These are phyloP conservation scores for Probaryconus sp. DNA, from an alignment of 1,140 invertebrate species.

Conservation along the genomic window DNA sequence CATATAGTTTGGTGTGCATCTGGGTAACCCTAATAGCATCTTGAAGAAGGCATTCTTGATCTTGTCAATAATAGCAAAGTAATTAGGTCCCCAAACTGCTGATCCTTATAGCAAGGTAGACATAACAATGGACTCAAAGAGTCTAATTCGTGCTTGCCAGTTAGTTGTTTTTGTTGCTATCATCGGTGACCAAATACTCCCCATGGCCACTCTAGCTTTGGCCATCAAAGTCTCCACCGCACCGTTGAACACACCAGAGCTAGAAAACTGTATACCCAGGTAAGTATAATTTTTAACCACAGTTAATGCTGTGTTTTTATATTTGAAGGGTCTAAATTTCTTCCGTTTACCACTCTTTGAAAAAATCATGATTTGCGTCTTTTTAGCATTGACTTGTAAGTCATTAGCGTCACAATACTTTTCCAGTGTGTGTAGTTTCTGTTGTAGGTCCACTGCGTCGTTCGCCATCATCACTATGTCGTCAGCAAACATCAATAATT, in stretches of 20 bases:
- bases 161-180: constrained; percentile 19
- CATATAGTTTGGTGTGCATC: no score
- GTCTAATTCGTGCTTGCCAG: constrained; percentile 18
- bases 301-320: constrained; percentile 2
- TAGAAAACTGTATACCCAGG: constrained; percentile 24
- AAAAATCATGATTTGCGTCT: constrained; percentile 36
- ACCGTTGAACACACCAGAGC: constrained; percentile 8
- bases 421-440: constrained; percentile 16
- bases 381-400: constrained; percentile 19
- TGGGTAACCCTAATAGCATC: constrained; percentile 17
- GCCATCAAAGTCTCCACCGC: background rate
- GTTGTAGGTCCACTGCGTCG: constrained; percentile 4
- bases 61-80: constrained; percentile 28
- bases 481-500: constrained; percentile 24
- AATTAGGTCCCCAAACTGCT: constrained; percentile 32
- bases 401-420: constrained; percentile 18
- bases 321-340: constrained; percentile 24
- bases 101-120: constrained; percentile 33
- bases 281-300: constrained; percentile 22
- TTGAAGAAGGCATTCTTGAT: constrained; percentile 29
- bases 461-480: constrained; percentile 21
- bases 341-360: constrained; percentile 7
- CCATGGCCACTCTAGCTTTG: constrained; percentile 4
- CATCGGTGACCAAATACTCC: constrained; percentile 16
- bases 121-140: constrained; percentile 32